phyloP scores from a whole-genome alignment of 2,113 vertebrate species.

The Orcinus orca region DNA sequence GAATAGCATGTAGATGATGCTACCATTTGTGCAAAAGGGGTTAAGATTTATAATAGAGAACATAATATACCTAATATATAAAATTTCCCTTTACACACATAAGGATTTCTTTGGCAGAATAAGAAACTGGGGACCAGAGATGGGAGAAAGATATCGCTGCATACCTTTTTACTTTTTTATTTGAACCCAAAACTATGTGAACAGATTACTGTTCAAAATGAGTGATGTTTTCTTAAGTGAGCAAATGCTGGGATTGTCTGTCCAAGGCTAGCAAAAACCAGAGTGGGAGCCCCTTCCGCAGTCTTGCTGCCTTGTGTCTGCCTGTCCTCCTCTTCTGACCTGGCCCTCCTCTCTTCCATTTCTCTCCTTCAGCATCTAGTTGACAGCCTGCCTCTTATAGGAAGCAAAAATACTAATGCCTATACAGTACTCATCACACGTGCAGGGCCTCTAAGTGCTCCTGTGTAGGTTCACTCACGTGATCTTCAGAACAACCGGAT shows the following conservation, averaged over 20 bases:
- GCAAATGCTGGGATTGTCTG: not conserved
- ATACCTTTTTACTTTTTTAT: not conserved
- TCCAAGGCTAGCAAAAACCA: not conserved
- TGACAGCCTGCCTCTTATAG: not conserved
- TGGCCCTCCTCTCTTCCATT: not conserved
- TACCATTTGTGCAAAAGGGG: not conserved
- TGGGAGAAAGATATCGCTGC: not conserved
- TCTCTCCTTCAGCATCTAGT: not conserved
- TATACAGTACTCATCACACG: rapidly evolving
- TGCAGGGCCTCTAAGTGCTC: not conserved
- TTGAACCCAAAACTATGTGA: not conserved
- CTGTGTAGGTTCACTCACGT: not conserved
- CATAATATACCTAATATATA: not conserved
- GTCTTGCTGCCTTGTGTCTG: not conserved
- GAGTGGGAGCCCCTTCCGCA: not conserved
- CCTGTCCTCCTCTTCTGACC: not conserved
- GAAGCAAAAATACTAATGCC: not conserved
- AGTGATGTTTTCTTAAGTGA: not conserved
- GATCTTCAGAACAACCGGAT: not conserved
- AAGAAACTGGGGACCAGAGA: not conserved
- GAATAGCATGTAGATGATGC: not conserved
- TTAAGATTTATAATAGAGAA: not conserved
- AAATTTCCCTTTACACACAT: not conserved
- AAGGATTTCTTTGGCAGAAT: not conserved
- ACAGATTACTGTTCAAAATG: not conserved